Base-by-base conservation (phyloP, 2,888 invertebrate species). In the Lomographa bimaculata region DNA sequence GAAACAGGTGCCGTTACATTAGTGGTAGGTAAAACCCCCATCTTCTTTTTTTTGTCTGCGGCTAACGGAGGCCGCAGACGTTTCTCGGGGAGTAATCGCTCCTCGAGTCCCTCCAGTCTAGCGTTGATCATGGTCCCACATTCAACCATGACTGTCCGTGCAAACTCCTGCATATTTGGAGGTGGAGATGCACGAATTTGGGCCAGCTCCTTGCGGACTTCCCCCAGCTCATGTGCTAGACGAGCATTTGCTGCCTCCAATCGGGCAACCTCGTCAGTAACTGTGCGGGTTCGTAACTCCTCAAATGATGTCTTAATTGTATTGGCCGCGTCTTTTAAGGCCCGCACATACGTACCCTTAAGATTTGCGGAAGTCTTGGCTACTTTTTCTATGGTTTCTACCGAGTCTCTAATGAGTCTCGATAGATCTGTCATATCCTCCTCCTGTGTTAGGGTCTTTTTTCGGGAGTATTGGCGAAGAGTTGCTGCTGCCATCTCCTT, bases 191-290 rank as follows among this genome's bases (percentile, higher is more conserved):
- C 2, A 7, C n/a, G 8, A 5, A 17, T 2, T 5, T n/a, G 6
- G 1, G n/a, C 32, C n/a, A 28, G 10, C 18, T 24, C 38, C 1
- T 19, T n/a, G 4, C 19, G 19, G 20, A 24, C 26, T 11, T 5
- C 12, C 7, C 2, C 7, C 7, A 24, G 12, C 5, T n/a, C n/a
- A n/a, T n/a, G n/a, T n/a, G n/a, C n/a, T n/a, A n/a, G n/a, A n/a
- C 12, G 28, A 1, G 5, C n/a, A 9, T 32, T 25, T 5, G 12
- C 20, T 1, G 21, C 17, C 12, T 17, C 19, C 3, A 33, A 11
- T 6, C 14, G 11, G 6, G 16, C 24, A 1, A 16, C 18, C 7
- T 24, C 28, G 7, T 28, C 23, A 1, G 27, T 27, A 1, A 5
- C 10, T 1, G 19, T 21, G 7, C 19, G 9, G 2, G 3, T 11